These are phyloP conservation scores for Thamnophis elegans DNA, from an alignment of 2,797 vertebrate species.

Conservation along the genomic window DNA sequence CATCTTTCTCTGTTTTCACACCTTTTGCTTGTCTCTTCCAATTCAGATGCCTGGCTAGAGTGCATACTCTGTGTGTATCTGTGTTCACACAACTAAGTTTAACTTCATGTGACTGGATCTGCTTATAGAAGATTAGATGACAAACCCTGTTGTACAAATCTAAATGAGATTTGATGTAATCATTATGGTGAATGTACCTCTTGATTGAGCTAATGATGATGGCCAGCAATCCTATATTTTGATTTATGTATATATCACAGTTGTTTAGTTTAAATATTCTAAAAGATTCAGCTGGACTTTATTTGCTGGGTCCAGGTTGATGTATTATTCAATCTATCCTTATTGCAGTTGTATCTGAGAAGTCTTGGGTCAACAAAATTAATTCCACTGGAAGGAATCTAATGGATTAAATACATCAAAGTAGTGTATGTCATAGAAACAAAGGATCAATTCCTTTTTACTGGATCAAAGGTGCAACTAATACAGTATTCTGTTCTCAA, in stretches of 20 bases:
- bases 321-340: constrained; percentile 25
- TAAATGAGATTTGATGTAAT: constrained; percentile 51
- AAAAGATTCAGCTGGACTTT: constrained; percentile 23
- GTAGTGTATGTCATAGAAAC: neutral
- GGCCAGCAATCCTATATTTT: constrained; percentile 37
- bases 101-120: constrained; percentile 38
- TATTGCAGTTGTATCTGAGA: neutral
- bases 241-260: constrained; percentile 52
- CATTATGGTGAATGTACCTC: constrained; percentile 26
- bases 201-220: constrained; percentile 56
- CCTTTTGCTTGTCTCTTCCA: neutral
- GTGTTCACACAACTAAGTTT: constrained; percentile 20
- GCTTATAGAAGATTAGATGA: constrained; percentile 42
- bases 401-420: neutral
- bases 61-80: neutral
- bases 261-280: constrained; percentile 44
- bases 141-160: constrained; percentile 45
- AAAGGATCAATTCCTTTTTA: neutral
- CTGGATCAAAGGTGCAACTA: neutral
- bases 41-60: constrained; percentile 6
- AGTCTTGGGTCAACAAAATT: neutral
- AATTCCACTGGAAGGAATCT: neutral
- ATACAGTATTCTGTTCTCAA: neutral
- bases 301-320: constrained; percentile 42
- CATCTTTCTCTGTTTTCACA: neutral